phyloP scores from a whole-genome alignment of 2,888 invertebrate genomes.

The Geotrupes spiniger region DNA sequence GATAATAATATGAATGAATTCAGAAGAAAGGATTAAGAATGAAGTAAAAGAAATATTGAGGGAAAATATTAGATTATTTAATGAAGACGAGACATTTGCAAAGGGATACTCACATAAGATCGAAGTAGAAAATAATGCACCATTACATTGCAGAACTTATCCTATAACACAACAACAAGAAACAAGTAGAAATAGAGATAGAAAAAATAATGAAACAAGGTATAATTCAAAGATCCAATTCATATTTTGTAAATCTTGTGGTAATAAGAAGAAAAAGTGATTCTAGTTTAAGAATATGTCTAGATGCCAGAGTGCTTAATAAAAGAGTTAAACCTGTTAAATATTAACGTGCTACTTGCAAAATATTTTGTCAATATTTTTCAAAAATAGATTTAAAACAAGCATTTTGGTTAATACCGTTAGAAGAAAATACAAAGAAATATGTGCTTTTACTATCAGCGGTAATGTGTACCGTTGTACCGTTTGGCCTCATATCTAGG shows the following conservation, averaged over 20 bases:
- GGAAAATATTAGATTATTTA: too few relatives aligned
- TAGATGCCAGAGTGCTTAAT: slow-evolving; percentile 3
- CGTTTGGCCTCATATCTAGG: slow-evolving; percentile 1
- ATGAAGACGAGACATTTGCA: too few relatives aligned
- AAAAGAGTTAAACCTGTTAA: not conserved
- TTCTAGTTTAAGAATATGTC: slow-evolving; percentile 10
- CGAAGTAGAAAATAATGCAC: too few relatives aligned
- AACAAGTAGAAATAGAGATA: slow-evolving; percentile 2
- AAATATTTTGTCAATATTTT: not conserved
- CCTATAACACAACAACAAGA: slow-evolving; percentile 4
- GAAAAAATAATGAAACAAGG: not conserved
- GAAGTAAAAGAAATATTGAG: too few relatives aligned
- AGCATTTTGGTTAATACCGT: slow-evolving; percentile 6
- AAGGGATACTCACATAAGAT: too few relatives aligned
- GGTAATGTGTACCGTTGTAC: not conserved
- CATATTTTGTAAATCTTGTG: slow-evolving; percentile 5
- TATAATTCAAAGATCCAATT: slow-evolving; percentile 1
- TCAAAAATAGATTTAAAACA: slow-evolving; percentile 1
- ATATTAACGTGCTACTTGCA: too few relatives aligned
- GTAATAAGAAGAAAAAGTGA: not conserved
- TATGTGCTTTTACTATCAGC: slow-evolving; percentile 1
- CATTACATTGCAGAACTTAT: not conserved
- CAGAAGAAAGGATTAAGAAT: too few relatives aligned
- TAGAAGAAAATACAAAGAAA: not conserved
- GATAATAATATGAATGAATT: too few relatives aligned